Evolutionary conservation across 2,113 vertebrate species (phyloP).

Genomic region (Pelecanus crispus): DNA sequence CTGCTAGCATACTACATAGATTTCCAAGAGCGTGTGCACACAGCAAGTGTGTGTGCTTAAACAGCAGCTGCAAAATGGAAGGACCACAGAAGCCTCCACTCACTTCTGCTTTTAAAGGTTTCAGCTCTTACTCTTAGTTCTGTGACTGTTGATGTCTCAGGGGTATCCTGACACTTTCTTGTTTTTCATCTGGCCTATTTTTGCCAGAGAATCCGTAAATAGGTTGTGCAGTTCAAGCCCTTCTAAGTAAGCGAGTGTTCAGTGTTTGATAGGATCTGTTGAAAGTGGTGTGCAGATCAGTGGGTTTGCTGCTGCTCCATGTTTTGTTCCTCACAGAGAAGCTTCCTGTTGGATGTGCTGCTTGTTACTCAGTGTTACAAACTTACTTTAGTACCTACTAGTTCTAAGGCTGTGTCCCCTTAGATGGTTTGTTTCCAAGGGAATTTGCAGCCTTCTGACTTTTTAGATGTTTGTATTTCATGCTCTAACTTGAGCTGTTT

Average conservation of each 20-base stretch:
- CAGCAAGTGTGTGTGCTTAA: not conserved
- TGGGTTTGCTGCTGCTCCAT: not conserved
- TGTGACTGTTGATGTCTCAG: accelerated
- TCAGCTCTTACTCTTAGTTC: not conserved
- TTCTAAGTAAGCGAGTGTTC: not conserved
- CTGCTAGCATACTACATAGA: not conserved
- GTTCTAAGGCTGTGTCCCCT: not conserved
- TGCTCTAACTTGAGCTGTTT: not conserved
- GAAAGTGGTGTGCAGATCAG: not conserved
- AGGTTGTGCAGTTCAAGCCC: not conserved
- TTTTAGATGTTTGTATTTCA: not conserved
- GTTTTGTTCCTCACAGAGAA: not conserved
- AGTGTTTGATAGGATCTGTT: not conserved
- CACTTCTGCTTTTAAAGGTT: not conserved
- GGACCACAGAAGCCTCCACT: not conserved
- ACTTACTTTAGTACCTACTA: not conserved
- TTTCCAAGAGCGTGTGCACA: accelerated
- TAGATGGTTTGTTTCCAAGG: not conserved
- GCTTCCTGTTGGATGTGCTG: not conserved
- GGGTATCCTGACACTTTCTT: not conserved
- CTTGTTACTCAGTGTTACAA: not conserved
- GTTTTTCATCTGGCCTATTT: not conserved
- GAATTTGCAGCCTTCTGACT: not conserved
- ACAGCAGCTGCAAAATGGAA: not conserved
- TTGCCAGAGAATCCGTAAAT: not conserved